phyloP scores from a whole-genome alignment of 2,797 vertebrate genomes.

The Channallabes apus region DNA sequence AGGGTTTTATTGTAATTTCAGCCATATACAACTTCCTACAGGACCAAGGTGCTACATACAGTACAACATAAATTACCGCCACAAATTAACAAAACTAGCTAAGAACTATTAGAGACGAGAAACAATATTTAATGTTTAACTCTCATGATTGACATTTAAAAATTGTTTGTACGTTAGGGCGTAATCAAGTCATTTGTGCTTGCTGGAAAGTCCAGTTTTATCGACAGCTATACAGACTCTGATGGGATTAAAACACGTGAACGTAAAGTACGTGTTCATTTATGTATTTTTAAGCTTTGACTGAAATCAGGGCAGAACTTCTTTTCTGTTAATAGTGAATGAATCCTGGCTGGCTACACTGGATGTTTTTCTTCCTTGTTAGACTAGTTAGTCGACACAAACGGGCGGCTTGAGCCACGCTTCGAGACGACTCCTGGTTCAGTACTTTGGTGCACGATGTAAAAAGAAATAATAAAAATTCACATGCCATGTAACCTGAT shows the following conservation, averaged over 20 bases:
- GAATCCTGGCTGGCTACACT: not conserved
- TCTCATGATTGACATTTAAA: not conserved
- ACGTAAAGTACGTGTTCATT: not conserved
- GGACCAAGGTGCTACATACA: too few species aligned
- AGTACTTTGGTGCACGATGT: not conserved
- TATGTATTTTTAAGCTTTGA: not conserved
- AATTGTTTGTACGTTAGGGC: not conserved
- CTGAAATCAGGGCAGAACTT: not conserved
- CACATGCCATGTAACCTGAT: not conserved
- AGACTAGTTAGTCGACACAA: slow-evolving; percentile 6
- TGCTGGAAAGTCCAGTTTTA: slow-evolving; percentile 8
- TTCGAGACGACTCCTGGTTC: not conserved
- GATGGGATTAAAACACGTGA: not conserved
- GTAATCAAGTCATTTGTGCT: not conserved
- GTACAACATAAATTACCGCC: too few species aligned
- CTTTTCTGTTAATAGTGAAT: not conserved
- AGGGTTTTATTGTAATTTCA: too few species aligned
- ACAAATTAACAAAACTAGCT: too few species aligned
- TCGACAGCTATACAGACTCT: too few species aligned
- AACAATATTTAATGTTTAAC: not conserved
- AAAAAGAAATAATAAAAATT: too few species aligned
- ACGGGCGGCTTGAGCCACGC: not conserved
- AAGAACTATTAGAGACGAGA: too few species aligned
- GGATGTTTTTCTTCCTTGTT: not conserved
- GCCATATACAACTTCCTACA: too few species aligned